These are phyloP conservation scores for Alosa sapidissima DNA, from an alignment of 2,797 vertebrate species.

Conservation along the genomic window DNA sequence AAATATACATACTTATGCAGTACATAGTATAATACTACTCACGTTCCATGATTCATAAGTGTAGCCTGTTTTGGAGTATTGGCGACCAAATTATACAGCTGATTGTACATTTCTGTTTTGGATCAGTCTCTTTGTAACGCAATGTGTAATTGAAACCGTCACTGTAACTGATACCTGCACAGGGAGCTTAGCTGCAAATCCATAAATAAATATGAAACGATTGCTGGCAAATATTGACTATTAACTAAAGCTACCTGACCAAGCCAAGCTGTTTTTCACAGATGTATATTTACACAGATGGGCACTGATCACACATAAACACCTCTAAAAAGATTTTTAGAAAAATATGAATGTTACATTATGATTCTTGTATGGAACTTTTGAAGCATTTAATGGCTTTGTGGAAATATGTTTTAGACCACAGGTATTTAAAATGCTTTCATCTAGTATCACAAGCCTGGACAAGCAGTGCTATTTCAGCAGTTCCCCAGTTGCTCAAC, in stretches of 20 bases:
- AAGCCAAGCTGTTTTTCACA: no score
- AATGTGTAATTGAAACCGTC: neutral
- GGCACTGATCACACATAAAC: no score
- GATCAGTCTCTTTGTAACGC: neutral
- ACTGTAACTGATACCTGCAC: neutral
- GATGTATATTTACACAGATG: no score
- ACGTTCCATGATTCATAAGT: neutral
- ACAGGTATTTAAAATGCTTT: neutral
- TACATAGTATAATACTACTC: neutral
- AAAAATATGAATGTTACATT: neutral
- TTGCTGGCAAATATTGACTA: no score
- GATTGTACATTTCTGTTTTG: neutral
- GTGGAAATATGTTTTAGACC: neutral
- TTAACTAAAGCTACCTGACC: no score
- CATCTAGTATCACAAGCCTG: neutral
- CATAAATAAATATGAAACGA: neutral
- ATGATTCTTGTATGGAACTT: neutral
- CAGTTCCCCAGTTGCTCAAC: neutral
- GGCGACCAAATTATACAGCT: neutral
- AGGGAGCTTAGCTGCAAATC: neutral
- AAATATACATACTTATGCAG: no score
- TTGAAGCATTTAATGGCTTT: neutral
- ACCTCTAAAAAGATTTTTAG: neutral
- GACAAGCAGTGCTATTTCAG: neutral
- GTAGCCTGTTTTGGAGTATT: neutral